Evolutionary conservation across 2,113 vertebrate genomes (phyloP), one percentile per base, ranked within the genome.

Genomic region (Chaenogobius annularis): DNA sequence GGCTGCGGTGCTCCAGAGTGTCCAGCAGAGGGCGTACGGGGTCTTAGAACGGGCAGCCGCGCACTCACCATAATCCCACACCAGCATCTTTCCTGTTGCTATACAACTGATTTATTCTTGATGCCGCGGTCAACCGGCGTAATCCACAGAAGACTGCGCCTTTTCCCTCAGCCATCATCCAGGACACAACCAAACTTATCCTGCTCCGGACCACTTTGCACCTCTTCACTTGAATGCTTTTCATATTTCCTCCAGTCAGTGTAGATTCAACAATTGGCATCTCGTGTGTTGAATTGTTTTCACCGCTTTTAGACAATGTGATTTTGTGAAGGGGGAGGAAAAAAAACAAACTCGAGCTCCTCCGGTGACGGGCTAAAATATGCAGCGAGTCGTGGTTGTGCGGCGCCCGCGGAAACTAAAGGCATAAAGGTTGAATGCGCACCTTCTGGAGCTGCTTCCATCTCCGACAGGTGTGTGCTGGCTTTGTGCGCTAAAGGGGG

Each of bases 381-480:
- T 65, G 81, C 77, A 35, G 17, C 74, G 26, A 26, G 81, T 82
- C 74, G 65, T 75, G 77, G 83, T 72, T 80, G 81, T 73, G 71
- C 75, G 78, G 62, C 76, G 77, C 76, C 54, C 65, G 17, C 7
- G 70, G 66, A 73, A 82, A 84, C 84, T 90, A 66, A 66, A 54
- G 61, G 17, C 73, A 72, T 73, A 74, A 58, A 26, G 81, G 75
- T 78, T 65, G 78, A 35, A 75, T 78, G 79, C 78, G 26, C 82
- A 84, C 82, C 77, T 61, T 68, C 72, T 44, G 81, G 79, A 78
- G 69, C 81, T 13, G 0, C 79, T 74, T 68, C 31, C 56, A 43
- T 91, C 80, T 82, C 85, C 84, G 86, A 86, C 89, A 91, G 86
- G 86, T 92, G 90, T 79, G 83, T 73, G 80, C 82, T 69, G 80